phyloP scores from a whole-genome alignment of 2,797 vertebrate genomes.

The Tarsius wallacei region DNA sequence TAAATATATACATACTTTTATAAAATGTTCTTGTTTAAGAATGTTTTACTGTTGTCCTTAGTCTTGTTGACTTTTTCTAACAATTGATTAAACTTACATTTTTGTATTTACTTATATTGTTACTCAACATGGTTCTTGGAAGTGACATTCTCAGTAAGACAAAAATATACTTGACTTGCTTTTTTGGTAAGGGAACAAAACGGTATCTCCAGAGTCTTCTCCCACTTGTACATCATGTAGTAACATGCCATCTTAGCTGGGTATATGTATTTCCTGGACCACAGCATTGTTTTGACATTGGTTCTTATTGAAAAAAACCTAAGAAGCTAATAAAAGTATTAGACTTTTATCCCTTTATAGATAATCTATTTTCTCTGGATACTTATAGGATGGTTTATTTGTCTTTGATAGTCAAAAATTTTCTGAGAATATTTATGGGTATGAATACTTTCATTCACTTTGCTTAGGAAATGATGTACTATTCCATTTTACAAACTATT shows the following conservation, averaged over 20 bases:
- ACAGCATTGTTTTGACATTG: not conserved
- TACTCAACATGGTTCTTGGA: not conserved
- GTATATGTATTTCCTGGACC: not conserved
- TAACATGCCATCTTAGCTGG: not conserved
- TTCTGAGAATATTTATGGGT: not conserved
- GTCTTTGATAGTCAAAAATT: not conserved
- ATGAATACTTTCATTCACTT: not conserved
- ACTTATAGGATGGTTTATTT: not conserved
- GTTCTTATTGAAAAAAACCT: not conserved
- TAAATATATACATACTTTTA: not conserved
- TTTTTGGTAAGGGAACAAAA: not conserved
- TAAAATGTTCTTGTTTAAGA: not conserved
- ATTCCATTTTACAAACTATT: not conserved
- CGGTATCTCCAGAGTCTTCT: not conserved
- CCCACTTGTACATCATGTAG: not conserved
- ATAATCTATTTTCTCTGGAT: not conserved
- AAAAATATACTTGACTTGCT: not conserved
- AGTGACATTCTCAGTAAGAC: not conserved
- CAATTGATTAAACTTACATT: not conserved
- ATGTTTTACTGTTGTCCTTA: not conserved
- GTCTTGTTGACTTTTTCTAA: not conserved
- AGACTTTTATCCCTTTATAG: not conserved
- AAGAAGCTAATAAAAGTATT: not conserved
- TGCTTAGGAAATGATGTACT: not conserved
- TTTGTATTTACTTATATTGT: not conserved